Base-by-base conservation (phyloP, 1,140 invertebrate species). In the Pollicipes pollicipes region DNA sequence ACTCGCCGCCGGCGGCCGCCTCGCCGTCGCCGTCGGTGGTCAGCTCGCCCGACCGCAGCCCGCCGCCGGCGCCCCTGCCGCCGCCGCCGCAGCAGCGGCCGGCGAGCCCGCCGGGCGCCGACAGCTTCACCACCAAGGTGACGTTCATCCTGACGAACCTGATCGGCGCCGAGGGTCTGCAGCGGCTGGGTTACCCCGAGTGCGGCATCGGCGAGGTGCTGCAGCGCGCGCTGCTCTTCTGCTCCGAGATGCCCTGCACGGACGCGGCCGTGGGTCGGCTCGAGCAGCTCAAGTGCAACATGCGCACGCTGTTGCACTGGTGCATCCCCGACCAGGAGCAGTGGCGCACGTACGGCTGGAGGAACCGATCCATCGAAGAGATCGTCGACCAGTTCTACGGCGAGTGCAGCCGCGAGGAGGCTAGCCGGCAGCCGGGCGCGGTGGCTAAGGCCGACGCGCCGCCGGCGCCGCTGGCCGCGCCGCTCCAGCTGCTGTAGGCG, bases 261-360 rank as follows among this genome's bases (percentile, higher is more conserved):
- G 75, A 75, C 66, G 73, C 75, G 30, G 74, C 73, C 4, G 70
- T 75, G 37, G 68, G 67, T 24, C 37, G 73, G 26, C 74, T 73
- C 69, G 74, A 75, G 71, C 69, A 73, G 30, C 71, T 75, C 31
- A 75, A 75, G 68, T 73, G 74, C 21, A 75, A 75, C 73, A 70
- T 75, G 68, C 71, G 73, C 70, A 71, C 73, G 26, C 68, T 75
- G 28, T 71, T 75, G 26, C 72, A 73, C 69, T 74, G 73, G 66
- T 73, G 72, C 32, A 72, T 75, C 2, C 75, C 75, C n/a, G 73
- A 75, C 28, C 72, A 74, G 69, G 70, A 72, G 16, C 73, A 74
- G 72, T 75, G 75, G 75, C 68, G 28, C 31, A 73, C 73, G 37
- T 74, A 74, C 64, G 75, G 75, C 26, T 75, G 75, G 75, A 35